Percentiles rank a stretch among this genome's conserved stretches.
Conservation (phyloP, 2,888 invertebrate species). For the Arrhopalites spinosus region DNA sequence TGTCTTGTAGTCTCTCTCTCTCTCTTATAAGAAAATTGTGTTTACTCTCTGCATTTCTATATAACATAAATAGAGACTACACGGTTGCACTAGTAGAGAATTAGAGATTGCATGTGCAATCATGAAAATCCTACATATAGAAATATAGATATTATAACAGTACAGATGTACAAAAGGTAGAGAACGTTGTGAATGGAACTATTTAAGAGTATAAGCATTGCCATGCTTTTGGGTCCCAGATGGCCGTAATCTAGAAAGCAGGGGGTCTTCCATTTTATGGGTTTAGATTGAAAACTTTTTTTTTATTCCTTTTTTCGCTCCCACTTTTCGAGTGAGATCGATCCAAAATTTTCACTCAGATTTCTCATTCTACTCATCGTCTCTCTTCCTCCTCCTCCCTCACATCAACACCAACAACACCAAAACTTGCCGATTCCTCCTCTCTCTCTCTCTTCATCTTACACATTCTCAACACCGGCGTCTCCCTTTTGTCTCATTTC, state of each 20-base stretch:
- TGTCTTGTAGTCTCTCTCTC: too few species aligned
- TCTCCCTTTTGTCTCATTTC: conserved; percentile 16
- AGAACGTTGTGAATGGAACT: not conserved
- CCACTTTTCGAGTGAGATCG: conserved; percentile 36
- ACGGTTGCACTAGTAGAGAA: too few species aligned
- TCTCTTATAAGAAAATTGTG: too few species aligned
- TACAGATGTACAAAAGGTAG: not conserved
- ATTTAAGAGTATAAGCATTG: not conserved
- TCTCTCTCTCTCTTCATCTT: not conserved
- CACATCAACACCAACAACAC: conserved; percentile 1
- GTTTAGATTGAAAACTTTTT: conserved; percentile 56
- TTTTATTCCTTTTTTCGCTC: conserved; percentile 39
- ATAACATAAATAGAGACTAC: too few species aligned
- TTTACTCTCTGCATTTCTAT: too few species aligned
- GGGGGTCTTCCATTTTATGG: conserved; percentile 55
- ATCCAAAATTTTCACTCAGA: conserved; percentile 40
- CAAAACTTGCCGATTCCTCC: too few species aligned
- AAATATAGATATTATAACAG: not conserved
- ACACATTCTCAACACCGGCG: conserved; percentile 21
- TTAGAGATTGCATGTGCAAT: not conserved
- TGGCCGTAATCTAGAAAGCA: conserved; percentile 55
- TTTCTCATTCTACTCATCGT: conserved; percentile 15
- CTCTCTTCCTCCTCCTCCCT: not conserved
- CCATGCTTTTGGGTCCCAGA: conserved; percentile 49
- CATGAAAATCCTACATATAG: not conserved